Evolutionary conservation across 2,888 invertebrate species (phyloP).

Genomic region (Apodemia zela): DNA sequence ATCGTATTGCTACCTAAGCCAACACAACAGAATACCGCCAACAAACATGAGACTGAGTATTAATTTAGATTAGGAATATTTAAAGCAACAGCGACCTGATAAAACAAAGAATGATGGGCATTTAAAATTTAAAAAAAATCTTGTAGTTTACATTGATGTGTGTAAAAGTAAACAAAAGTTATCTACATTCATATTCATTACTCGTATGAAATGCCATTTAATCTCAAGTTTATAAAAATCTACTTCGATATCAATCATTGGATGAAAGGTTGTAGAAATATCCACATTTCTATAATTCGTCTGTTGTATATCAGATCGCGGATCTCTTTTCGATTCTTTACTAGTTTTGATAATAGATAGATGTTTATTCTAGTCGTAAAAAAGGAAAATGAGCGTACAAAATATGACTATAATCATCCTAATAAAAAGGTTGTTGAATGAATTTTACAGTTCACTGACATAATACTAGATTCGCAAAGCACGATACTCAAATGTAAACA

Average conservation of each 20-base stretch:
- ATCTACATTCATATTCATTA: slow-evolving; percentile 14
- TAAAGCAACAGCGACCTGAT: slow-evolving; percentile 50
- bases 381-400: slow-evolving; percentile 67
- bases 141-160: slow-evolving; percentile 24
- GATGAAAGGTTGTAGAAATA: slow-evolving; percentile 1
- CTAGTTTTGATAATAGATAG: slow-evolving; percentile 37
- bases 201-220: slow-evolving; percentile 9
- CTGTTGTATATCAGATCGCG: slow-evolving; percentile 31
- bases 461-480: background rate
- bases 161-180: slow-evolving; percentile 1
- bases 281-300: slow-evolving; percentile 3
- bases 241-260: slow-evolving; percentile 16
- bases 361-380: slow-evolving; percentile 35
- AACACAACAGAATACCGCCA: slow-evolving; percentile 58
- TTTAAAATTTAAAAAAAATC: slow-evolving; percentile 43
- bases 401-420: slow-evolving; percentile 67
- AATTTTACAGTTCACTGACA: slow-evolving; percentile 32
- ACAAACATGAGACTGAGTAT: slow-evolving; percentile 77
- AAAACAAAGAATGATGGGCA: slow-evolving; percentile 35
- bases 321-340: slow-evolving; percentile 44
- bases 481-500: background rate
- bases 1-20: slow-evolving; percentile 79
- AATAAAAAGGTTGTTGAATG: slow-evolving; percentile 49
- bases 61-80: slow-evolving; percentile 64
- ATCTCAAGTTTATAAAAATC: slow-evolving; percentile 13